Evolutionary conservation across 2,113 vertebrate genomes (phyloP).

Genomic region (Sebastes schlegelii): DNA sequence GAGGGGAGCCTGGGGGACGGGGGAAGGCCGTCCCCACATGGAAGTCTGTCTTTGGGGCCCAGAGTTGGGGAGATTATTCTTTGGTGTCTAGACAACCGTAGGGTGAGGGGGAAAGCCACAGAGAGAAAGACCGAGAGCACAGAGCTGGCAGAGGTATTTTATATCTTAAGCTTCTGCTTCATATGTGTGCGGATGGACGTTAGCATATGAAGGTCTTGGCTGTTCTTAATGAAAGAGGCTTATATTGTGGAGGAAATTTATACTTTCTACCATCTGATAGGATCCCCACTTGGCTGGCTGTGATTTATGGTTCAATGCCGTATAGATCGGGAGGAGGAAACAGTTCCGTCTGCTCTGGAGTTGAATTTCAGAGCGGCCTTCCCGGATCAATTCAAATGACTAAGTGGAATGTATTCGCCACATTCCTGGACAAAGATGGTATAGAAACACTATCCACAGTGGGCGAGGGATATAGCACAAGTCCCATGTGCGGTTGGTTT

Average conservation of each 20-base stretch:
- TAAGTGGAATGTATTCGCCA: constrained; percentile 52
- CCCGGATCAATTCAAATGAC: constrained; percentile 62
- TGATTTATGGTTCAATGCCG: constrained; percentile 39
- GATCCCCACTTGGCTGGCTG: constrained; percentile 27
- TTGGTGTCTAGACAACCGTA: constrained; percentile 67
- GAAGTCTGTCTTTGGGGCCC: constrained; percentile 66
- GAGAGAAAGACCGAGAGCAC: constrained; percentile 22
- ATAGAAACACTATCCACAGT: constrained; percentile 41
- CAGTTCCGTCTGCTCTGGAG: constrained; percentile 40
- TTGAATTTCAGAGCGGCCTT: constrained; percentile 49
- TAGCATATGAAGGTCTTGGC: constrained; percentile 34
- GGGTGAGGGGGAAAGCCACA: constrained; percentile 37
- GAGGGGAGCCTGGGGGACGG: constrained; percentile 26
- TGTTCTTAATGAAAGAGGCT: constrained; percentile 57
- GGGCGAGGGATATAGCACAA: constrained; percentile 1
- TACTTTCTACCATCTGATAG: constrained; percentile 42
- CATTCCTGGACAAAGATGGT: constrained; percentile 65
- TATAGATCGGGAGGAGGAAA: constrained; percentile 35
- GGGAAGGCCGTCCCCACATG: constrained; percentile 37
- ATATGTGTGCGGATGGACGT: constrained; percentile 29
- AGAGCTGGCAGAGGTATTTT: constrained; percentile 32
- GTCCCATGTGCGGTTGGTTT: constrained; percentile 19
- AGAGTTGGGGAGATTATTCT: constrained; percentile 54
- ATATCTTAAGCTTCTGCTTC: constrained; percentile 42
- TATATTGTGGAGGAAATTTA: constrained; percentile 42